Evolutionary conservation across 2,888 invertebrate genomes (phyloP).

Genomic region (Aphodius granarius): DNA sequence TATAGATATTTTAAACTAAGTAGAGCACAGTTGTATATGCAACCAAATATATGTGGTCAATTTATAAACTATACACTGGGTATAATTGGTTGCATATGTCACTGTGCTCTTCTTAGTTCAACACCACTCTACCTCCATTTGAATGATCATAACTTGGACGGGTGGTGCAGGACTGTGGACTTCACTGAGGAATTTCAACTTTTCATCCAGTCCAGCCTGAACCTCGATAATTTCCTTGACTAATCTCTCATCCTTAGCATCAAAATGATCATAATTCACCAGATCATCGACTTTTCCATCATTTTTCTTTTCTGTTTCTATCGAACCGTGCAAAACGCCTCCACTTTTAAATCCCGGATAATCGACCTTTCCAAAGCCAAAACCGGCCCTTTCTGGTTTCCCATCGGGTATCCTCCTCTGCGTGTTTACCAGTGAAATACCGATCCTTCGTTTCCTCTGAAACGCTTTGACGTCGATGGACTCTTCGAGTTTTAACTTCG

Average conservation of each 20-base stretch:
- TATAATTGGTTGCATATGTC: too few relatives aligned
- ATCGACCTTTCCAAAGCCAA: conserved; percentile 41
- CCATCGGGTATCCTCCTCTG: conserved; percentile 32
- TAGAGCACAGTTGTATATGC: too few relatives aligned
- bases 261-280: conserved; percentile 23
- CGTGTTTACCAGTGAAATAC: conserved; percentile 53
- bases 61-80: too few relatives aligned
- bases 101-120: too few relatives aligned
- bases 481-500: conserved; percentile 3
- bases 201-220: conserved; percentile 58
- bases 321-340: conserved; percentile 46
- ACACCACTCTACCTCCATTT: conserved; percentile 59
- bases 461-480: conserved; percentile 55
- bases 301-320: conserved; percentile 26
- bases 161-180: conserved; percentile 59
- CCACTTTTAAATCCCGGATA: conserved; percentile 50
- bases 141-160: conserved; percentile 63
- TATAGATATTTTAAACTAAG: neutral
- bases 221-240: conserved; percentile 49
- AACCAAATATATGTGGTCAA: too few relatives aligned
- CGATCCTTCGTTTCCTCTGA: conserved; percentile 59
- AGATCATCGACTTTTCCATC: conserved; percentile 10
- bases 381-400: conserved; percentile 43
- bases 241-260: conserved; percentile 25
- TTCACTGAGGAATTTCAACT: conserved; percentile 61